Percentiles rank a stretch among this genome's conserved stretches.
These are phyloP conservation scores for Meloidogyne chitwoodi DNA, from an alignment of 1,140 invertebrate genomes.

Conservation along the genomic window DNA sequence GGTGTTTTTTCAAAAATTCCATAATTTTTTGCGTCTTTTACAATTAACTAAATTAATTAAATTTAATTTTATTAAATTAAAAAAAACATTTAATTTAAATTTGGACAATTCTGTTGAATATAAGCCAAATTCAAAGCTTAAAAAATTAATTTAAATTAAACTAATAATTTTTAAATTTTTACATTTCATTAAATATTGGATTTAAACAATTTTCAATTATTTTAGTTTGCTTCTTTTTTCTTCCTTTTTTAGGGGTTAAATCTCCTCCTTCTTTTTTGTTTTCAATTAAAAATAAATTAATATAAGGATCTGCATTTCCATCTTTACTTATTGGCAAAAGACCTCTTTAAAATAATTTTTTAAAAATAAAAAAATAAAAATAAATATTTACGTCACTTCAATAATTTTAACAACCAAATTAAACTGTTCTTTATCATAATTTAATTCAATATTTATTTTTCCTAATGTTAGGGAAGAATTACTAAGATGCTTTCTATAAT, in stretches of 20 bases:
- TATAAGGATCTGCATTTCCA: constrained; percentile 42
- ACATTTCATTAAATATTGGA: constrained; percentile 51
- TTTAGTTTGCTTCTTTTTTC: constrained; percentile 38
- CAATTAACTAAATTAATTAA: constrained; percentile 22
- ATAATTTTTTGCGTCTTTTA: constrained; percentile 54
- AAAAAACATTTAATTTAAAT: constrained; percentile 32
- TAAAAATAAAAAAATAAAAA: not conserved
- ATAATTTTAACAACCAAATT: constrained; percentile 42
- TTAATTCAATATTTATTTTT: constrained; percentile 33
- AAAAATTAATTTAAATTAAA: constrained; percentile 14
- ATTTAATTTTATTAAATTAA: too few relatives aligned
- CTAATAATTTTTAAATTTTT: constrained; percentile 6
- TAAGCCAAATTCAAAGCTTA: constrained; percentile 54
- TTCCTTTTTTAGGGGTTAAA: not conserved
- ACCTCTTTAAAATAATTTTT: constrained; percentile 25
- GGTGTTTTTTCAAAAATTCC: constrained; percentile 46
- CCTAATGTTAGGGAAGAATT: constrained; percentile 22
- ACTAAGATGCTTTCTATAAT: not conserved
- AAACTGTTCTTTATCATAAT: constrained; percentile 41
- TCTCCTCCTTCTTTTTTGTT: not conserved
- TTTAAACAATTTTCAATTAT: constrained; percentile 41
- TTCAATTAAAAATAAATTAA: constrained; percentile 37
- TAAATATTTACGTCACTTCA: constrained; percentile 23
- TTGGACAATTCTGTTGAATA: constrained; percentile 42
- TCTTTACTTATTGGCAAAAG: constrained; percentile 36